Percentiles rank a stretch among this genome's conserved stretches.
phyloP scores from a whole-genome alignment of 2,888 invertebrate genomes.

The Noctuana brunneofusca region DNA sequence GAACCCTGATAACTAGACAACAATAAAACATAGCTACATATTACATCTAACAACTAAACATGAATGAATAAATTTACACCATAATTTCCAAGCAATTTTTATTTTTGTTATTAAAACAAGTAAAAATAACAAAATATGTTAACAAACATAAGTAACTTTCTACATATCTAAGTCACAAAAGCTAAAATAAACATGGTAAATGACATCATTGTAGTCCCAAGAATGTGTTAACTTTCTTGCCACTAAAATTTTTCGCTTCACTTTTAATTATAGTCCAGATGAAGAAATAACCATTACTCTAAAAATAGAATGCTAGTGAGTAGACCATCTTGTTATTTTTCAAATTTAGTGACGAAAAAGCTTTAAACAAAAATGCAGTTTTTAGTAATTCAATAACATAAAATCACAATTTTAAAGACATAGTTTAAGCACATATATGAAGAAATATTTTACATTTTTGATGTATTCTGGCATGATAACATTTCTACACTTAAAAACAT shows the following conservation, averaged over 20 bases:
- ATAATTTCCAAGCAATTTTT: constrained; percentile 66
- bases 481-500: background rate
- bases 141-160: constrained; percentile 73
- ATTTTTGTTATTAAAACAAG: constrained; percentile 70
- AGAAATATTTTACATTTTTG: too few relatives aligned
- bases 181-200: constrained; percentile 43
- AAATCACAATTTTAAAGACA: too few relatives aligned
- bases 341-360: too few relatives aligned
- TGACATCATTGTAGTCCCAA: background rate
- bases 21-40: too few relatives aligned
- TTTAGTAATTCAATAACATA: too few relatives aligned
- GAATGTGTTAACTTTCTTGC: background rate
- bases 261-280: background rate
- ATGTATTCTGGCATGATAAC: too few relatives aligned
- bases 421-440: too few relatives aligned
- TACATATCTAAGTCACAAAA: constrained; percentile 69
- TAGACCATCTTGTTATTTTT: too few relatives aligned
- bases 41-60: too few relatives aligned
- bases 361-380: too few relatives aligned
- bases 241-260: background rate
- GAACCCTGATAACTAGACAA: background rate
- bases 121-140: constrained; percentile 78
- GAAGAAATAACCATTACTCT: too few relatives aligned
- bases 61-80: background rate
- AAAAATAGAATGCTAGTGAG: too few relatives aligned